Evolutionary conservation across 2,113 vertebrate genomes (phyloP).

Genomic region (Casuarius casuarius): DNA sequence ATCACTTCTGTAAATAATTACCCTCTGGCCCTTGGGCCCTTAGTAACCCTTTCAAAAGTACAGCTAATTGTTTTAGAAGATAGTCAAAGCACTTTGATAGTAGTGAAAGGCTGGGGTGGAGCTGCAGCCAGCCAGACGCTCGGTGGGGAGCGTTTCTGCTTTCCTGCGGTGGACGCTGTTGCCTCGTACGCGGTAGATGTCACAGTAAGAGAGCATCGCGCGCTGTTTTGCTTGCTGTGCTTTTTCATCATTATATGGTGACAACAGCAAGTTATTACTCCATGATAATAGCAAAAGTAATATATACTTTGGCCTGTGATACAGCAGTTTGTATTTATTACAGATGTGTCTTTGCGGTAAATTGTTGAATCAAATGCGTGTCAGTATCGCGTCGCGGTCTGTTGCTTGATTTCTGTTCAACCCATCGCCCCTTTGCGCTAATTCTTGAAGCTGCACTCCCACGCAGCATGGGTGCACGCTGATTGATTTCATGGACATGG

Average conservation of each 20-base stretch:
- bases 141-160: not conserved
- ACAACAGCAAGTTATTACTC: not conserved
- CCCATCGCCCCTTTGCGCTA: not conserved
- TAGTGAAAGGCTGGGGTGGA: not conserved
- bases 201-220: not conserved
- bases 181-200: not conserved
- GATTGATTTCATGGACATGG: not conserved
- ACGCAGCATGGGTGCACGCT: rapidly evolving
- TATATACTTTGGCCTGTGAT: not conserved
- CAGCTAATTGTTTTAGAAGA: constrained; percentile 39
- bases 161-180: not conserved
- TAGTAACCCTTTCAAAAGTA: constrained; percentile 37
- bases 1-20: constrained; percentile 49
- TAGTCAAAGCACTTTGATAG: not conserved
- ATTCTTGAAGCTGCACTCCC: not conserved
- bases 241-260: not conserved
- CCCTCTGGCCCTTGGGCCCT: not conserved
- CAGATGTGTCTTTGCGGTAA: not conserved
- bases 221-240: rapidly evolving
- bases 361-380: not conserved
- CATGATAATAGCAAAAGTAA: not conserved
- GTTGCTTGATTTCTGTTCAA: not conserved
- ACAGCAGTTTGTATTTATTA: not conserved
- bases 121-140: rapidly evolving
- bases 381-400: not conserved